Conservation (phyloP, 2,797 vertebrate genomes). For the Poecilia gillii region DNA sequence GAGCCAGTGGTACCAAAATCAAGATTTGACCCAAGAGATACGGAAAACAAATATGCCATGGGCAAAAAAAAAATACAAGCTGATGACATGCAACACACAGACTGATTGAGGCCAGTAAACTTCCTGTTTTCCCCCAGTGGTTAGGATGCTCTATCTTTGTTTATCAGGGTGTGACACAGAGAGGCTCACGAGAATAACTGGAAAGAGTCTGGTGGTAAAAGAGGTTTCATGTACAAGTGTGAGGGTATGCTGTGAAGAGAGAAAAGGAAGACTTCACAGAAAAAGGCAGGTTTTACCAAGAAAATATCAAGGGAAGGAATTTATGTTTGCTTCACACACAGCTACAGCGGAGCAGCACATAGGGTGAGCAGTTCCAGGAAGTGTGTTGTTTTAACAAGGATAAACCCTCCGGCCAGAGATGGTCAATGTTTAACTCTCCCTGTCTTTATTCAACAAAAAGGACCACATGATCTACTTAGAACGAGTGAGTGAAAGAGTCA, state of each 20-base stretch:
- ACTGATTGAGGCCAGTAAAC: slow-evolving; percentile 38
- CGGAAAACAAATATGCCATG: slow-evolving; percentile 45
- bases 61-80: slow-evolving; percentile 17
- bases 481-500: slow-evolving; percentile 18
- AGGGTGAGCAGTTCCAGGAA: slow-evolving; percentile 63
- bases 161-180: slow-evolving; percentile 60
- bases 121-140: slow-evolving; percentile 58
- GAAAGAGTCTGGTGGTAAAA: background rate
- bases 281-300: background rate
- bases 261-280: background rate
- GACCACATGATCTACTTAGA: slow-evolving; percentile 58
- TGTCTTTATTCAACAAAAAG: slow-evolving; percentile 38
- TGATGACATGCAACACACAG: slow-evolving; percentile 38
- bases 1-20: slow-evolving; percentile 20
- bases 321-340: background rate
- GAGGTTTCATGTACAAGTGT: background rate
- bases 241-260: background rate
- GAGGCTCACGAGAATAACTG: slow-evolving; percentile 36
- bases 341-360: slow-evolving; percentile 3
- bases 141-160: slow-evolving; percentile 63
- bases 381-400: slow-evolving; percentile 45
- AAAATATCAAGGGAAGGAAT: background rate
- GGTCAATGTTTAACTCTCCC: slow-evolving; percentile 69
- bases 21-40: slow-evolving; percentile 33
- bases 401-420: slow-evolving; percentile 61